Percentiles rank a stretch among this genome's conserved stretches.
Evolutionary conservation across 2,888 invertebrate genomes (phyloP).

Genomic region (Cerastis leucographa): DNA sequence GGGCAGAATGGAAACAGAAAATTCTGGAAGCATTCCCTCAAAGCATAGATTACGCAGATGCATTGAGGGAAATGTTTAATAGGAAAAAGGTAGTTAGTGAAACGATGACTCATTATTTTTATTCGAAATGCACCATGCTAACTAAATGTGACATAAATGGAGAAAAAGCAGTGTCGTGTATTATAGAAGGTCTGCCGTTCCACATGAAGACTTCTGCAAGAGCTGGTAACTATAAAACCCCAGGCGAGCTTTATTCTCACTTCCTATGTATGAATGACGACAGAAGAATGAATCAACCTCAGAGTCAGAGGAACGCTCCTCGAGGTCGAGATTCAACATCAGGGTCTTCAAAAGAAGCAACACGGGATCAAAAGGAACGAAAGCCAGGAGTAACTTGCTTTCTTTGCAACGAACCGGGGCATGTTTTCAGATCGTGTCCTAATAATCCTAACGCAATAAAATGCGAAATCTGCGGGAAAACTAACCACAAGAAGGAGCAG

Average conservation of each 20-base stretch:
- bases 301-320: neutral
- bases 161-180: constrained; percentile 1
- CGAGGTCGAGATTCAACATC: neutral
- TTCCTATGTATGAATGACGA: constrained; percentile 1
- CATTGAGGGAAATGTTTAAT: neutral
- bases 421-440: neutral
- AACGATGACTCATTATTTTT: constrained; percentile 6
- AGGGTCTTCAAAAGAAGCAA: constrained; percentile 1
- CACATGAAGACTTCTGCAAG: neutral
- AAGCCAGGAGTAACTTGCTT: neutral
- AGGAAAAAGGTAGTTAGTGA: neutral
- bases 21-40: neutral
- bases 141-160: neutral
- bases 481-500: neutral
- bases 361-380: neutral
- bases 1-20: too few species aligned
- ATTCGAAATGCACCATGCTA: constrained; percentile 3
- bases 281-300: neutral
- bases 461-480: neutral
- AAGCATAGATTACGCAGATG: neutral
- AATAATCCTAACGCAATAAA: constrained; percentile 1
- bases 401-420: too few species aligned
- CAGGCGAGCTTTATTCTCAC: neutral
- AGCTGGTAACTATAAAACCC: neutral
- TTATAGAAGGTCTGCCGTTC: neutral